Evolutionary conservation across 2,888 invertebrate genomes (phyloP), one percentile per base, ranked within the genome.

Genomic region (Poecilobothrus nobilitatus): DNA sequence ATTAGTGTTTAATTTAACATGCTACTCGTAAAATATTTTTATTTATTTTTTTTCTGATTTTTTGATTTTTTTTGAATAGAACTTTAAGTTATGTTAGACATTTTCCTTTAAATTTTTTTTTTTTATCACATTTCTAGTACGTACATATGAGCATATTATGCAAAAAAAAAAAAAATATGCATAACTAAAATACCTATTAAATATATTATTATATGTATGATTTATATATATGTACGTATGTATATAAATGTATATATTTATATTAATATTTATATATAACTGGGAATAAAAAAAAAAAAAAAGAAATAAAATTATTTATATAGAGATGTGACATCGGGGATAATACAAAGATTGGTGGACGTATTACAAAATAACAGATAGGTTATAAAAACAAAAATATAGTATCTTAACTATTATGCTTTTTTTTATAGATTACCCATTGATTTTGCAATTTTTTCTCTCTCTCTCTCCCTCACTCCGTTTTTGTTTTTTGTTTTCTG

Each of bases 1-100:
- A 75, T 75, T 75, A 75, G 73, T 74, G 73, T 74, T 74, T 74
- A 75, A 74, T 74, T 74, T 73, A 74, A 74, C 74, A 74, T 74
- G 74, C 71, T 71, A 71, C 69, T 71, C 71, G 72, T 53, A 53
- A 53, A 53, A 53, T 53, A 53, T 12, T 12, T 18, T 53, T 18
- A 41, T 3, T n/a, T n/a, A n/a, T 27, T 27, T 27, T 27, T 5
- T 4, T 27, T 41, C 7, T 41, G 2, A 8, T 41, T 41, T 41
- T 41, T 41, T 15, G 2, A 6, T 41, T 27, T 27, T 27, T 27
- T 27, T 27, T 27, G 27, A 27, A 12, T 53, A 53, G 15, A 53
- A 53, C n/a, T 53, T 27, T 53, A 53, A 53, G 53, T 53, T 53
- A 53, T 53, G 53, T 53, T 18, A 53, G 53, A 53, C 18, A 53